Evolutionary conservation across 2,888 invertebrate species (phyloP).

Genomic region (Idaea straminata): DNA sequence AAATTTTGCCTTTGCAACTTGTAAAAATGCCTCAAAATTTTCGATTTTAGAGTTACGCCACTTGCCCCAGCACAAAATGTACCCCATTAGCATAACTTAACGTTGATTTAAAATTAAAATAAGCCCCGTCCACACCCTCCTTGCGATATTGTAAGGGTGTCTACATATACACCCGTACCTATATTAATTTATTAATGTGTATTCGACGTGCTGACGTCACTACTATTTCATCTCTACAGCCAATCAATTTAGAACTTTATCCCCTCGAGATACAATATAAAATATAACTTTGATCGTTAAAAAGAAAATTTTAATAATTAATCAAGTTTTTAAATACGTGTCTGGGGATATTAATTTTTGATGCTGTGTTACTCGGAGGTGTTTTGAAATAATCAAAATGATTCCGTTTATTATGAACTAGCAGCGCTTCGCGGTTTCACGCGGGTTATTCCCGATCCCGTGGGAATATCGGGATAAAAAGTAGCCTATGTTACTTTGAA

Average conservation of each 20-base stretch:
- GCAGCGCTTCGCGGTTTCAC: too few species aligned
- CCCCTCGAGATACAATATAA: background rate
- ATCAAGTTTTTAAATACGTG: conserved; percentile 19
- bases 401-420: too few species aligned
- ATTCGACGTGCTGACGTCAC: conserved; percentile 21
- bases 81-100: conserved; percentile 40
- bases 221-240: background rate
- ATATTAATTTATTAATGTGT: conserved; percentile 40
- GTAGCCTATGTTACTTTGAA: too few species aligned
- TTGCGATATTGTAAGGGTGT: conserved; percentile 27
- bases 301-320: conserved; percentile 32
- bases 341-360: conserved; percentile 5
- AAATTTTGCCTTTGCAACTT: too few species aligned
- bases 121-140: conserved; percentile 33
- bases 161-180: conserved; percentile 23
- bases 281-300: conserved; percentile 21
- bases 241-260: background rate
- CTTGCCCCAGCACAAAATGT: conserved; percentile 33
- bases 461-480: too few species aligned
- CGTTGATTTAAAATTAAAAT: conserved; percentile 52
- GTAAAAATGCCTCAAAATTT: background rate
- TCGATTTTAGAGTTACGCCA: conserved; percentile 17
- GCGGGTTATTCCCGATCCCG: too few species aligned
- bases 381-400: background rate
- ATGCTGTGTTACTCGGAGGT: conserved; percentile 8